Base-by-base conservation (phyloP, 2,797 vertebrate species). In the Malacoraja senta region DNA sequence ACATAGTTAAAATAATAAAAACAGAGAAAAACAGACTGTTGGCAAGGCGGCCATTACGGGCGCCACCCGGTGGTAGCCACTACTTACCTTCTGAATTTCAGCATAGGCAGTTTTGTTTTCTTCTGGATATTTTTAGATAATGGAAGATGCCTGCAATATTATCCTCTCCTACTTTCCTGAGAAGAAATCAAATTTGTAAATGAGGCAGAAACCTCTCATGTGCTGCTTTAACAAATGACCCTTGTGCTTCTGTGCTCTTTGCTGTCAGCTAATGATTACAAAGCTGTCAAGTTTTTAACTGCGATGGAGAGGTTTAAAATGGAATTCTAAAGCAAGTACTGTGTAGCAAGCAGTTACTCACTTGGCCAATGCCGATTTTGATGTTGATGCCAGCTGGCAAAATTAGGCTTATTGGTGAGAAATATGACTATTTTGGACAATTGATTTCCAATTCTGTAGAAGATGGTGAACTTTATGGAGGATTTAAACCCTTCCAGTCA, bases 301-400 rank as follows among this genome's bases (percentile, higher is more conserved):
- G 94, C 98, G 94, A 98, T 96, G 96, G 98, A 99, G 94, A 97
- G 96, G 94, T 99, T 98, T 92, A 98, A 94, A 97, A 95, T 0
- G 97, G 98, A 71, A 98, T 95, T 0, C 96, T 99, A 81, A 94
- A 97, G 26, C 93, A 98, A 2, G 96, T 99, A 93, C 95, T 99
- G 94, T 96, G 95, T 84, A 94, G 94, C 6, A 63, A 95, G 0
- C 80, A 12, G 19, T 93, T 93, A 0, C 96, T 99, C 29, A 8
- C 94, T 8, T 97, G 97, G 96, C 93, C 94, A 0, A 92, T 71
- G 44, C 97, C 96, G 92, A 95, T 96, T 8, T 44, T 93, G 0
- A 98, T 99, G 96, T 96, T 96, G 76, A 94, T 97, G 93, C 97
- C 97, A 44, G 97, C 98, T 0, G 97, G 98, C 13, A 95, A 94